Evolutionary conservation across 2,797 vertebrate genomes (phyloP), one percentile per base, ranked within the genome.

Genomic region (Micrastur ruficollis): DNA sequence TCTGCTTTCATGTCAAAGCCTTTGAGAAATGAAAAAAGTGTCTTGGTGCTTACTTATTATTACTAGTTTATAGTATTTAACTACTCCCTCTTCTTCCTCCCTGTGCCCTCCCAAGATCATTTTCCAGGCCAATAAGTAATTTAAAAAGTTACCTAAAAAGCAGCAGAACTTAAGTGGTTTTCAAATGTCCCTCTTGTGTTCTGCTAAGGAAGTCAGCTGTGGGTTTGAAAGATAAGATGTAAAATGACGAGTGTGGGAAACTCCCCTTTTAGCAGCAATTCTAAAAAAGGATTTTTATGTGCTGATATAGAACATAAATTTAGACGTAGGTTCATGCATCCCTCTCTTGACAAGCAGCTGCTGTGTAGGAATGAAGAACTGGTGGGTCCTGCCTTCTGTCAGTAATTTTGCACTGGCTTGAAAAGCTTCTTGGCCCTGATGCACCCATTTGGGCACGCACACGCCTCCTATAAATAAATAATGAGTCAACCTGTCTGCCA

Each of bases 331-430:
- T 92, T 92, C 31, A 14, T 70, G 63, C 78, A 76, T 42, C 52
- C 23, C 22, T 82, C 71, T 89, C 71, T 73, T 95, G 86, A 89
- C 89, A 83, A 78, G 90, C 96, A 95, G 91, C 88, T 95, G 94
- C 94, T 94, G 36, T 5, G 13, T 36, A 61, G 94, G 90, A 97
- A 96, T 90, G 92, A 56, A 36, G 81, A 94, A 42, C 88, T 87
- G 93, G 84, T 92, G 52, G 16, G 56, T 89, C 90, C 90, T 95
- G 93, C 75, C 74, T 90, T 73, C 68, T 88, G 58, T 65, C 81
- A 52, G 62, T 68, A 19, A 66, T 53, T 93, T 74, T 83, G 71
- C 29, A 18, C 71, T 81, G 79, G 34, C 71, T 92, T 67, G 79
- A 78, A 91, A 85, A 83, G 58, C 62, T 85, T 34, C 92, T 82